phyloP scores from a whole-genome alignment of 2,113 vertebrate genomes.

The Solenodon paradoxus region DNA sequence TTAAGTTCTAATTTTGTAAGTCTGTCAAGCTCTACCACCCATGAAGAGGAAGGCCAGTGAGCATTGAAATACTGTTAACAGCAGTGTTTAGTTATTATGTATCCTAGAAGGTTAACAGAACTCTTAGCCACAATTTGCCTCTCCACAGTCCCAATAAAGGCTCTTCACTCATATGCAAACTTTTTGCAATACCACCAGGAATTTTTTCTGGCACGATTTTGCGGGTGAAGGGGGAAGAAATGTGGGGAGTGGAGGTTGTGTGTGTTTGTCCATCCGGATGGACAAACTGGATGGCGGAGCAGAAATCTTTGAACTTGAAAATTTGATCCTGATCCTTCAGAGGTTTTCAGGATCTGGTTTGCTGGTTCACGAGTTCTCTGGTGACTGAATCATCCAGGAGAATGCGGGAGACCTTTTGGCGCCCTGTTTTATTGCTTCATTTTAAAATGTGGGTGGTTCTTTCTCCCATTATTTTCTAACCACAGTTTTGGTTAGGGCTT shows the following conservation, averaged over 20 bases:
- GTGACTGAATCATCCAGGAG: not conserved
- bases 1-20: constrained; percentile 68
- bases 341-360: not conserved
- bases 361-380: not conserved
- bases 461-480: constrained; percentile 8
- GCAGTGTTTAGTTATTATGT: constrained; percentile 47
- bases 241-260: not conserved
- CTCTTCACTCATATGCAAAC: not conserved
- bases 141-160: not conserved
- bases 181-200: not conserved
- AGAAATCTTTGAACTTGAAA: not conserved
- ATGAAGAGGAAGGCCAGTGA: constrained; percentile 50
- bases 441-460: not conserved
- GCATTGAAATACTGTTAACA: constrained; percentile 43
- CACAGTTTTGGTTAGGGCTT: not conserved
- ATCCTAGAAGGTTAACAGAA: constrained; percentile 46
- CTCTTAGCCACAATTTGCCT: not conserved
- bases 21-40: constrained; percentile 52
- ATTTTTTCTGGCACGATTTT: not conserved
- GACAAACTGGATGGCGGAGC: not conserved
- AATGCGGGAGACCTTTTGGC: not conserved
- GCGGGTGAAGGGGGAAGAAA: not conserved
- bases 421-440: not conserved
- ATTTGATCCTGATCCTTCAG: not conserved
- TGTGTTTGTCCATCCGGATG: not conserved